These are phyloP conservation scores for Eurytoma adleriae DNA, from an alignment of 2,888 invertebrate species.

Conservation along the genomic window DNA sequence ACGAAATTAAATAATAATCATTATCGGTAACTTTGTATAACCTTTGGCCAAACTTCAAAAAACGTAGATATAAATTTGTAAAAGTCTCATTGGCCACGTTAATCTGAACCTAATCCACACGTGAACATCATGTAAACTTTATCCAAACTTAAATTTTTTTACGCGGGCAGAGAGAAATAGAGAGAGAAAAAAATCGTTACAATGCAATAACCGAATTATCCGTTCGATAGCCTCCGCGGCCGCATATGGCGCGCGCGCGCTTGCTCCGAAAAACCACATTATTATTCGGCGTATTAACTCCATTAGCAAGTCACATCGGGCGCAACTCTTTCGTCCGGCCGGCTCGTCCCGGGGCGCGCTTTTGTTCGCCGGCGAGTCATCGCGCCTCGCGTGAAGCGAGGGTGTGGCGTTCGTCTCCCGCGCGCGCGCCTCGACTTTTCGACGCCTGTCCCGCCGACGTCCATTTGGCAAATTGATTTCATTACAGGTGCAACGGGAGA, in stretches of 20 bases:
- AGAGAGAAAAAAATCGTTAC: background rate
- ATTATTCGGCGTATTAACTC: slow-evolving; percentile 23
- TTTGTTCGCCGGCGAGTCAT: slow-evolving; percentile 60
- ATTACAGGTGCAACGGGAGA: slow-evolving; percentile 56
- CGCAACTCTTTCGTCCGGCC: slow-evolving; percentile 32
- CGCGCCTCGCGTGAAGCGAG: slow-evolving; percentile 64
- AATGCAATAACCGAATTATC: background rate
- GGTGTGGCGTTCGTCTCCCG: slow-evolving; percentile 62
- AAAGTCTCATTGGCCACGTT: too few species aligned
- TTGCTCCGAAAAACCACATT: slow-evolving; percentile 7
- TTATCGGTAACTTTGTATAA: too few species aligned
- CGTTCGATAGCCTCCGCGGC: background rate
- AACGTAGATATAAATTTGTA: too few species aligned
- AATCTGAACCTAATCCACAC: too few species aligned
- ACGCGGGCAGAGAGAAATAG: too few species aligned
- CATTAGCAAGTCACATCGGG: slow-evolving; percentile 25
- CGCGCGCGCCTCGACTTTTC: slow-evolving; percentile 41
- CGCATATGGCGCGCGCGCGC: slow-evolving; percentile 1
- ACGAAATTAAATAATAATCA: too few species aligned
- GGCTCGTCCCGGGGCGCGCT: background rate
- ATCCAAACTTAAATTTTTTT: too few species aligned
- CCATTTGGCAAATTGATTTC: slow-evolving; percentile 69
- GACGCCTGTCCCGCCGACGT: slow-evolving; percentile 51
- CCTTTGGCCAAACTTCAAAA: too few species aligned
- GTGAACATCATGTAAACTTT: too few species aligned